A percentile compares a stretch with the other conserved stretches of the same genome.
Evolutionary conservation across 2,113 vertebrate genomes (phyloP).

Genomic region (Cepphus grylle): DNA sequence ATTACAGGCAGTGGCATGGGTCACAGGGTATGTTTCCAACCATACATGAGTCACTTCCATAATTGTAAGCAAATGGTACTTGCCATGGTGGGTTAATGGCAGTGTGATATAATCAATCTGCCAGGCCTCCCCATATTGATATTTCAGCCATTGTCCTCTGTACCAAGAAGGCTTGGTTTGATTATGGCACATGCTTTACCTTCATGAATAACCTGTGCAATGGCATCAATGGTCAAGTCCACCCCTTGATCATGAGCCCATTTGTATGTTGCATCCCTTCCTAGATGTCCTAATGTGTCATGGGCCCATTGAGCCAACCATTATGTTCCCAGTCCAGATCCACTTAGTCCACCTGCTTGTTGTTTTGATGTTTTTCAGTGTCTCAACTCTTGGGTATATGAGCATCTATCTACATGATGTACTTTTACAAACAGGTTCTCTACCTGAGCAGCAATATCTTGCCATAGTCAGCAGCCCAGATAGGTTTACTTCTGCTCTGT

Average conservation of each 20-base stretch:
- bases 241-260: neutral
- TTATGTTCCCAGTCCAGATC: neutral
- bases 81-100: neutral
- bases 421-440: neutral
- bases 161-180: neutral
- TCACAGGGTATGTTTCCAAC: neutral
- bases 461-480: neutral
- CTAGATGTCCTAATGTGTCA: neutral
- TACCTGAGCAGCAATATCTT: neutral
- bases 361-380: neutral
- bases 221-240: neutral
- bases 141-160: neutral
- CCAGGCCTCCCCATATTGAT: neutral
- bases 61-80: neutral
- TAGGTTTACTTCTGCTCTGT: neutral
- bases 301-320: neutral
- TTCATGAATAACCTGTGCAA: neutral
- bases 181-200: rapidly evolving
- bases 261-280: neutral
- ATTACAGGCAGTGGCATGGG: neutral
- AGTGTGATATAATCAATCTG: neutral
- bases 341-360: neutral
- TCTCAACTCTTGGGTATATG: neutral
- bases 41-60: neutral
- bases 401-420: rapidly evolving